Conservation (phyloP, 2,888 invertebrate species). For the Atherix ibis region DNA sequence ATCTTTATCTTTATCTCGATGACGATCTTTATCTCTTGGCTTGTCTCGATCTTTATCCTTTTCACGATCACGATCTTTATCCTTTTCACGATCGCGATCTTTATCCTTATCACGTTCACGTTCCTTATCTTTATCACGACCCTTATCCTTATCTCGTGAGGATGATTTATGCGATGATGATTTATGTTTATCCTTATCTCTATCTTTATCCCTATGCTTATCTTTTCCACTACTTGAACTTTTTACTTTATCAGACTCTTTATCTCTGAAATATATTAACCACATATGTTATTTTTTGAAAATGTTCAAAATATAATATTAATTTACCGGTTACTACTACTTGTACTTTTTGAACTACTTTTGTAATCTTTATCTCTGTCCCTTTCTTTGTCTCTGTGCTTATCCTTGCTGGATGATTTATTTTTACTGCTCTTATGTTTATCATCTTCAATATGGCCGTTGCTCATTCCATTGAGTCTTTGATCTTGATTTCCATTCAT, state of each 20-base stretch:
- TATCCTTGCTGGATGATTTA: constrained; percentile 45
- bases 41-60: constrained; percentile 18
- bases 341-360: constrained; percentile 36
- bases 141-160: constrained; percentile 23
- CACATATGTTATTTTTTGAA: not conserved
- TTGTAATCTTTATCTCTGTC: constrained; percentile 34
- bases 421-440: constrained; percentile 43
- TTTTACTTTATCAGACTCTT: constrained; percentile 33
- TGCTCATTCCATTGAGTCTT: constrained; percentile 64
- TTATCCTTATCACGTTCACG: constrained; percentile 13
- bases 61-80: constrained; percentile 24
- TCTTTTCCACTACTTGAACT: constrained; percentile 37
- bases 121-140: constrained; percentile 27
- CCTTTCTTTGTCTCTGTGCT: constrained; percentile 36
- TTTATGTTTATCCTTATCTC: constrained; percentile 28
- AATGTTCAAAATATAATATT: not conserved
- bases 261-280: constrained; percentile 19
- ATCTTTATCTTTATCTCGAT: constrained; percentile 22
- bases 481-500: constrained; percentile 37
- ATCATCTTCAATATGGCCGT: constrained; percentile 45
- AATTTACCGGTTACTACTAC: constrained; percentile 18
- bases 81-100: constrained; percentile 23
- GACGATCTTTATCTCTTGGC: constrained; percentile 16
- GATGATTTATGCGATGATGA: constrained; percentile 21
- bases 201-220: constrained; percentile 34